Evolutionary conservation across 2,888 invertebrate species (phyloP).

Genomic region (Isoperla grammatica): DNA sequence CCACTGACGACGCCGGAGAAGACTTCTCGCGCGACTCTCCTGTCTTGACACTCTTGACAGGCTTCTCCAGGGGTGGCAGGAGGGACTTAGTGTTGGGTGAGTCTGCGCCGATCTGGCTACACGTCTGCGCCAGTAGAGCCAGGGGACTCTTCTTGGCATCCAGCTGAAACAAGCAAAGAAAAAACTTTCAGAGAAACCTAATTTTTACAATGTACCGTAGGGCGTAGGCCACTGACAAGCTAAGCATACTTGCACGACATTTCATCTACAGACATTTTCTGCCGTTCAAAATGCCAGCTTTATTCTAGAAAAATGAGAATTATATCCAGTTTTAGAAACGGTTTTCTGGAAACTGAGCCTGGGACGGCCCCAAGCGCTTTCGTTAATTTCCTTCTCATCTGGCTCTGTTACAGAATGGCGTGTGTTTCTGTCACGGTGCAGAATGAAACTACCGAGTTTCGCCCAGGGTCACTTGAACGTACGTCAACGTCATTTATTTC

Average conservation of each 20-base stretch:
- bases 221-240: conserved; percentile 4
- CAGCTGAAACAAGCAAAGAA: conserved; percentile 67
- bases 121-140: conserved; percentile 92
- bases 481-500: conserved; percentile 6
- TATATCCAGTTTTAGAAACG: conserved; percentile 7
- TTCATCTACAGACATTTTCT: conserved; percentile 11
- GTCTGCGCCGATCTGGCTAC: conserved; percentile 94
- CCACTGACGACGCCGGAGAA: conserved; percentile 46
- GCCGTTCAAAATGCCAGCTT: neutral
- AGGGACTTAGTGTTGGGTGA: conserved; percentile 68
- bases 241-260: conserved; percentile 7
- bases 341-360: conserved; percentile 17
- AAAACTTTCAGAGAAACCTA: conserved; percentile 21
- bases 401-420: conserved; percentile 23
- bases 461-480: neutral
- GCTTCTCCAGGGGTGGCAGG: conserved; percentile 67
- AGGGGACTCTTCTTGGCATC: conserved; percentile 97
- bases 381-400: conserved; percentile 29
- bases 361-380: conserved; percentile 24
- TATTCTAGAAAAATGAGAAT: neutral
- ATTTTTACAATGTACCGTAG: conserved; percentile 8
- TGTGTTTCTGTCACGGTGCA: neutral
- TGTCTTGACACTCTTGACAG: conserved; percentile 34
- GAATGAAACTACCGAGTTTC: neutral
- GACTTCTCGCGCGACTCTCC: conserved; percentile 52